Evolutionary conservation across 2,888 invertebrate genomes (phyloP), one percentile per base, ranked within the genome.

Genomic region (Trichogramma dendrolimi): DNA sequence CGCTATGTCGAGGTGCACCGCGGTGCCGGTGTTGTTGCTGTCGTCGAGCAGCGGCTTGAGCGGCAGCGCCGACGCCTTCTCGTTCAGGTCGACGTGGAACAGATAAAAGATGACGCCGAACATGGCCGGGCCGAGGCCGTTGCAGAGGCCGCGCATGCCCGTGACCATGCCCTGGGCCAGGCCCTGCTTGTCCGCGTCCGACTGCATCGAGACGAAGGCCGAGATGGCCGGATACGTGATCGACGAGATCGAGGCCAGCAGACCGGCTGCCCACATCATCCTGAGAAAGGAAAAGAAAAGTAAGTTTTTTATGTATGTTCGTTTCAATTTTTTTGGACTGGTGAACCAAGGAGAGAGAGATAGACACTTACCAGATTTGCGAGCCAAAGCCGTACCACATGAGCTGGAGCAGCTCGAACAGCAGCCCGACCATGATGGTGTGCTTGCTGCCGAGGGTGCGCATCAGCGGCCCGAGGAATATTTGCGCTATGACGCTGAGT

Each of bases 261-360:
- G 87, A 59, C 99, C 99, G 7, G 98, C 98, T 47, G 93, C 91
- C 99, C 99, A 99, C 95, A 99, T 97, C 92, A 99, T 96, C 90
- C 91, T 89, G 72, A 41, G 27, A 61, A 44, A 57, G 40, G 10
- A 11, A 60, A 62, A 46, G 44, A 67, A 44, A 48, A 60, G 60
- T 52, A 51, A 58, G 4, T 27, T 10, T 6, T 10, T 39, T 41
- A 10, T 53, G 11, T 42, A 5, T 10, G 2, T 5, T 14, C 14
- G 14, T 7, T 6, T 42, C n/a, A 27, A 48, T 39, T 6, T 8
- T 4, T 44, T 11, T 44, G 11, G 11, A 4, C 11, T 10, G 4
- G 40, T 40, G 14, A 44, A 27, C 27, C 27, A 27, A 27, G 27
- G 0, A 2, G 27, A 14, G 14, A 44, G 5, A 27, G 42, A 54